A percentile compares a stretch with the other conserved stretches of the same genome.
phyloP scores from a whole-genome alignment of 2,113 vertebrate species.

The Cynopterus brachyotis region DNA sequence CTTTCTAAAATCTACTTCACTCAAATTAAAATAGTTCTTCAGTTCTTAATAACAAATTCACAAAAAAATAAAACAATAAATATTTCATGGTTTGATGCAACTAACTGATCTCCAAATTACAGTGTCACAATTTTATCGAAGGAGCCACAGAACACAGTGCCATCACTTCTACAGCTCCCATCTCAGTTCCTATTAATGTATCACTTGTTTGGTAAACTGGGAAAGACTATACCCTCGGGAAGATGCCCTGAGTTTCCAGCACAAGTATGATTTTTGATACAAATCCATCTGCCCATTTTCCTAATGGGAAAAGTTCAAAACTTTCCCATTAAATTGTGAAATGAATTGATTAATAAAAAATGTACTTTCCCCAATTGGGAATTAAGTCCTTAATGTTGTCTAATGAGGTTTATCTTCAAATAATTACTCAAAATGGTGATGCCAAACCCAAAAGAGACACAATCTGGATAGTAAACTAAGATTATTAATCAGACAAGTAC shows the following conservation, averaged over 20 bases:
- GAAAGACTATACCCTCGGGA: not conserved
- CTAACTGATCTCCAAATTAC: not conserved
- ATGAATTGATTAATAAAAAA: conserved; percentile 66
- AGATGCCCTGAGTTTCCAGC: not conserved
- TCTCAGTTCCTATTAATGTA: not conserved
- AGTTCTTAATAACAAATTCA: not conserved
- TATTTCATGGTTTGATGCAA: not conserved
- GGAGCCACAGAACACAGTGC: not conserved
- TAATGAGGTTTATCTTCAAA: conserved; percentile 73
- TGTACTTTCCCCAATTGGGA: not conserved
- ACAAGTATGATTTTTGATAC: not conserved
- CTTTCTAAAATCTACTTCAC: not conserved
- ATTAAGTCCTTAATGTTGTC: conserved; percentile 59
- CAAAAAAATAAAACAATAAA: conserved; percentile 8
- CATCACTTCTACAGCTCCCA: not conserved
- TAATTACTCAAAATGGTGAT: conserved; percentile 69
- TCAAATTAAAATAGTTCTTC: not conserved
- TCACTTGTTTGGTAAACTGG: not conserved
- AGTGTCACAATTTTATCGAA: not conserved
- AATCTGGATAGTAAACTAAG: conserved; percentile 49
- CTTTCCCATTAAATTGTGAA: conserved; percentile 51
- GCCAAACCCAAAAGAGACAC: conserved; percentile 17
- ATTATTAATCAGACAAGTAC: conserved; percentile 30
- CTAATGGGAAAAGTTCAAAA: conserved; percentile 14
- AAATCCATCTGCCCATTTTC: conserved; percentile 23